Evolutionary conservation across 1,140 invertebrate genomes (phyloP).

Genomic region (Lepidurus couesii): DNA sequence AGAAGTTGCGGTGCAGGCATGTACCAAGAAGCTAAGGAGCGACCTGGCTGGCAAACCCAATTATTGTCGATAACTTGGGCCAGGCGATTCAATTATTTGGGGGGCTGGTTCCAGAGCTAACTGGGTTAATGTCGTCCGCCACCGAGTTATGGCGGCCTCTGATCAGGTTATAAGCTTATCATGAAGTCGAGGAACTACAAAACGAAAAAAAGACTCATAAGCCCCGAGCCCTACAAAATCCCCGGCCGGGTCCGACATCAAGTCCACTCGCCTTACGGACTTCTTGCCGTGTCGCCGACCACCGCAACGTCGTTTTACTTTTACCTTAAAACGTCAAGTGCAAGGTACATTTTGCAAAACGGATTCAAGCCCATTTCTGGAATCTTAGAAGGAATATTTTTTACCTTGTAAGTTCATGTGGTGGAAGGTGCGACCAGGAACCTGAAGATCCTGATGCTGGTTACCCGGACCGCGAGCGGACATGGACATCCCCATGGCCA

Average conservation of each 20-base stretch:
- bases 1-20: background rate
- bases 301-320: background rate
- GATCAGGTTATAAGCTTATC: conserved; percentile 22
- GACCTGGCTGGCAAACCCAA: conserved; percentile 20
- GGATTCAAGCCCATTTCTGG: too few relatives aligned
- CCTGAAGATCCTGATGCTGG: background rate
- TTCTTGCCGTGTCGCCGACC: conserved; percentile 5
- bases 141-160: conserved; percentile 11
- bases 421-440: background rate
- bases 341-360: too few relatives aligned
- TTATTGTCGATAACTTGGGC: conserved; percentile 22
- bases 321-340: background rate
- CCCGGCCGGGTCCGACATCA: background rate
- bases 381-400: too few relatives aligned
- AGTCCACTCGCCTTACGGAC: conserved; percentile 12
- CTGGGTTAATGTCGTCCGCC: conserved; percentile 20
- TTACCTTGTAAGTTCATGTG: conserved; percentile 15
- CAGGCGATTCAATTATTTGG: conserved; percentile 18
- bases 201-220: background rate
- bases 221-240: conserved; percentile 2
- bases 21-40: background rate
- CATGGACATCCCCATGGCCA: conserved; percentile 20
- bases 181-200: conserved; percentile 16
- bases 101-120: conserved; percentile 16
- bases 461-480: background rate